Conservation (phyloP, 1,140 invertebrate genomes). For the Trichoplusia ni region DNA sequence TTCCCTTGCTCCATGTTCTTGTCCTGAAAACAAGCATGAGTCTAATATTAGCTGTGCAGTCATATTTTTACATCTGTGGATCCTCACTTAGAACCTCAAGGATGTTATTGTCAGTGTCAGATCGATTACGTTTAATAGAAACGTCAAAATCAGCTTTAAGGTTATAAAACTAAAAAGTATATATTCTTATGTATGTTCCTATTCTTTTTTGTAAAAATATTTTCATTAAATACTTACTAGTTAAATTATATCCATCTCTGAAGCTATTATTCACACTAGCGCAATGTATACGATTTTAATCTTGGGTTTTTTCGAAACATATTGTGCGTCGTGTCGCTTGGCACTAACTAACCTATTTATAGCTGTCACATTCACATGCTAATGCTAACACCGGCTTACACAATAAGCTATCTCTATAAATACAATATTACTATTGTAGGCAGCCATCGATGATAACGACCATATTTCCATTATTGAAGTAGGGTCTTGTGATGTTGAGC, state of each 20-base stretch:
- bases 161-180: too few species aligned
- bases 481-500: too few species aligned
- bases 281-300: constrained; percentile 6
- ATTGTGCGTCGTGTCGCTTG: not conserved
- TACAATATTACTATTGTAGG: too few species aligned
- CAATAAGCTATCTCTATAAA: too few species aligned
- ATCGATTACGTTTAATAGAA: too few species aligned
- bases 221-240: constrained; percentile 18
- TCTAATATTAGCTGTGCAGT: not conserved
- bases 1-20: constrained; percentile 52
- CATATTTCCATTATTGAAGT: too few species aligned
- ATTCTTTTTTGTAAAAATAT: not conserved
- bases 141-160: too few species aligned
- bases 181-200: too few species aligned
- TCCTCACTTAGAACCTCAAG: too few species aligned
- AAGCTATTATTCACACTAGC: not conserved
- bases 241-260: constrained; percentile 24
- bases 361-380: constrained; percentile 66
- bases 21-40: constrained; percentile 32
- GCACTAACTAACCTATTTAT: constrained; percentile 70
- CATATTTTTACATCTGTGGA: too few species aligned
- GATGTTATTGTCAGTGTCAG: too few species aligned
- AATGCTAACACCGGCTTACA: too few species aligned
- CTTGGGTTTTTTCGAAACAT: constrained; percentile 7
- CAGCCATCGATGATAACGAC: constrained; percentile 11